Evolutionary conservation across 2,888 invertebrate genomes (phyloP).

Genomic region (Meteorus cinctellus): DNA sequence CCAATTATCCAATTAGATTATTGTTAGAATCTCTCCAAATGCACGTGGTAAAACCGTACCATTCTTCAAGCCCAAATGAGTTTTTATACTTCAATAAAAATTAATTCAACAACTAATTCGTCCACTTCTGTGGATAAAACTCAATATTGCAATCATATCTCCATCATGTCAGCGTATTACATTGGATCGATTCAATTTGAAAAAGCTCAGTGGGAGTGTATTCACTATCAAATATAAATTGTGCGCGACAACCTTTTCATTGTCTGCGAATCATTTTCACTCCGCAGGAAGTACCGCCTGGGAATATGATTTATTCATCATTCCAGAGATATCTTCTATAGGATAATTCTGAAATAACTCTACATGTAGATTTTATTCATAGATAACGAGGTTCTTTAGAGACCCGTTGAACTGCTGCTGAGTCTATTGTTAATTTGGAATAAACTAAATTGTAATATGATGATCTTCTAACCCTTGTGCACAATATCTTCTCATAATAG

Average conservation of each 20-base stretch:
- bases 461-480: not conserved
- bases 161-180: not conserved
- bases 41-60: too few species aligned
- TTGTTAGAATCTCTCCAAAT: too few species aligned
- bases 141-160: too few species aligned
- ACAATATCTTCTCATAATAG: constrained; percentile 12
- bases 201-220: not conserved
- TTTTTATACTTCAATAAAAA: too few species aligned
- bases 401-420: not conserved
- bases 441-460: not conserved
- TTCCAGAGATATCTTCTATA: not conserved
- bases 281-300: not conserved
- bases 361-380: not conserved
- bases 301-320: not conserved
- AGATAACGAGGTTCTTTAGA: not conserved
- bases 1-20: too few species aligned
- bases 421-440: not conserved
- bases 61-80: too few species aligned
- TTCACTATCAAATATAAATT: not conserved
- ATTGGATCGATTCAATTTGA: not conserved
- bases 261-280: not conserved
- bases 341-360: not conserved
- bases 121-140: too few species aligned
- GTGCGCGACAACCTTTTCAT: constrained; percentile 5
- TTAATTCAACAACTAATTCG: too few species aligned